These are phyloP conservation scores for Pempheris klunzingeri DNA, from an alignment of 2,797 vertebrate species.

Conservation along the genomic window DNA sequence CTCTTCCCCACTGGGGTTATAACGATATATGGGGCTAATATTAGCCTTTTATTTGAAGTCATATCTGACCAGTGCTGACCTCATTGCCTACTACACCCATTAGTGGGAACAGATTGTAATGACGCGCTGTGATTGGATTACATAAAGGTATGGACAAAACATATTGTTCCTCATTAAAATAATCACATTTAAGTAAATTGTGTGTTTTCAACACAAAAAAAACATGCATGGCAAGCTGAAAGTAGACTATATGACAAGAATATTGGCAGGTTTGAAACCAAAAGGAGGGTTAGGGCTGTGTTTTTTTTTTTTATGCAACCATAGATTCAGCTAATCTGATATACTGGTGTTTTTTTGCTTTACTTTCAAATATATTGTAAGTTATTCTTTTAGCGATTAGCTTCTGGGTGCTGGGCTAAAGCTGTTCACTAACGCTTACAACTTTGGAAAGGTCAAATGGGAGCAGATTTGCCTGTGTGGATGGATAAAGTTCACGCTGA, in stretches of 20 bases:
- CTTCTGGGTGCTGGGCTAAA: background rate
- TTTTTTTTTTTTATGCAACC: no score
- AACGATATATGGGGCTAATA: slow-evolving; percentile 82
- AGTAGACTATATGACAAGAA: slow-evolving; percentile 7
- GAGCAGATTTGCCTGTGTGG: background rate
- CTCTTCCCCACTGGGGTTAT: slow-evolving; percentile 89
- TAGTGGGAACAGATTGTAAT: slow-evolving; percentile 28
- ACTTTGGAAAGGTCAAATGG: slow-evolving; percentile 14
- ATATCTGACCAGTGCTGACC: slow-evolving; percentile 58
- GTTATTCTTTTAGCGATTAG: background rate
- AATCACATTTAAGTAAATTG: background rate
- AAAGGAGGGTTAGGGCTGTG: background rate
- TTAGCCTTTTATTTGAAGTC: slow-evolving; percentile 87
- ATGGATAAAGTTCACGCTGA: slow-evolving; percentile 14
- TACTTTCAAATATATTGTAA: background rate
- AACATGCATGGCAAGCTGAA: background rate
- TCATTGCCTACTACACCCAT: slow-evolving; percentile 30
- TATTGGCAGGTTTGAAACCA: slow-evolving; percentile 28
- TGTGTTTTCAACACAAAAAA: slow-evolving; percentile 19
- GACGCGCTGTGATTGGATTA: slow-evolving; percentile 32
- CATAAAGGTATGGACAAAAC: slow-evolving; percentile 4
- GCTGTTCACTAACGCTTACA: background rate
- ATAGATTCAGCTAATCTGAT: background rate
- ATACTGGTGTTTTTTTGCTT: background rate
- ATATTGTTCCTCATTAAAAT: slow-evolving; percentile 5